Evolutionary conservation across 2,888 invertebrate genomes (phyloP), one percentile per base, ranked within the genome.

Genomic region (Drosophila paracracens): DNA sequence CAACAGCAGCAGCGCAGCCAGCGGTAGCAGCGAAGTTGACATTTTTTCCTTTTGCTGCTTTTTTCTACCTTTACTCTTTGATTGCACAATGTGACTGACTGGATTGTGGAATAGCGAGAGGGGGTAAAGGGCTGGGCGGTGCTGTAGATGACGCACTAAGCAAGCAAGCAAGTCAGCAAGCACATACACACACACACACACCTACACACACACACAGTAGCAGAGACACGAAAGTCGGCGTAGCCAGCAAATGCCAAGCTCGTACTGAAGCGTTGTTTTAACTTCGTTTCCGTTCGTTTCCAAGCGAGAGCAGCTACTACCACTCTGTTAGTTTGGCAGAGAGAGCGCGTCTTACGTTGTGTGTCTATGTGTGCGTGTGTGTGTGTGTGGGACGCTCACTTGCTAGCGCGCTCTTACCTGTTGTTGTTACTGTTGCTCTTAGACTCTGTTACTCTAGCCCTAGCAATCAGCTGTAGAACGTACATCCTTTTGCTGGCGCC

Each of bases 201-300:
- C 43, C 53, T 13, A 29, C 36, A 68, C 57, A 61, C 46, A 66
- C 27, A 29, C 46, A 58, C 36, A 61, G 25, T 38, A 53, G 56
- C 50, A 68, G 70, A 82, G 63, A 51, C 36, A 61, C 48, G 31
- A 36, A 58, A 69, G 69, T 69, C 59, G 69, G 70, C 81, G 84
- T 84, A 88, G 85, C 64, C 87, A 81, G 63, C 91, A 92, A 92
- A 91, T 88, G 92, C 88, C 91, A 88, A 90, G 83, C 82, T 76
- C 60, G 73, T 81, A 91, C 91, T 91, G 91, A 92, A 80, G 68
- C 86, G 75, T 43, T 62, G 80, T 58, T 68, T 81, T 60, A 77
- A 82, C 82, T 87, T 76, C 88, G 74, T 89, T 87, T 82, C 90
- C 78, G 82, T 72, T 85, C 85, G 86, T 86, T 85, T 86, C 88